Base-by-base conservation (phyloP, 1,140 invertebrate species). In the Camponotus vicinus region DNA sequence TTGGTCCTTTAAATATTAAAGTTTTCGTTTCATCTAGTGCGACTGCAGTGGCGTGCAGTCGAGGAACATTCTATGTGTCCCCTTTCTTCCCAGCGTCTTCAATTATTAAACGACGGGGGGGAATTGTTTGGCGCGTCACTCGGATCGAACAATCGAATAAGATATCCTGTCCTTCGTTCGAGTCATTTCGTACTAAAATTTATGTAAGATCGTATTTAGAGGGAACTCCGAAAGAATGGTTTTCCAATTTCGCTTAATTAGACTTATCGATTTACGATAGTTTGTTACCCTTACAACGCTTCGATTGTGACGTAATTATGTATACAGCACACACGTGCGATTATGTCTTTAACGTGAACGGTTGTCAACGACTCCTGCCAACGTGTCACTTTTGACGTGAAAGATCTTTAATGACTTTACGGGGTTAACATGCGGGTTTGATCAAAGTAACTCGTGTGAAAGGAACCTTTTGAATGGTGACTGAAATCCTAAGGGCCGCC, bases 351-450 rank as follows among this genome's bases (percentile, higher is more conserved):
- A 42, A 69, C 32, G 32, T 49, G 45, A 67, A 76, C 40, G 69
- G 18, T 34, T 73, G 55, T 83, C 69, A 83, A 83, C 79, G 37
- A 40, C 9, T 59, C 42, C 40, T 37, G 11, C 52, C 63, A 45
- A 21, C 42, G n/a, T 61, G 79, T 61, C 79, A 34, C 55, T 34
- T 40, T 45, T 42, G 64, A 69, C 67, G 69, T 89, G 75, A 89
- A 67, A 55, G 88, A 89, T 86, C 61, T 80, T 89, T 88, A 88
- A 86, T 70, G 83, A 89, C 63, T 89, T 89, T 67, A 86, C 87
- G 52, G 52, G 59, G 40, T 40, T 78, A 78, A 78, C 86, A 86
- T 89, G 88, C 88, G 88, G 88, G 78, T 83, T 67, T 78, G 78
- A 88, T 89, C 63, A 76, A 86, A 83, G 70, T 89, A 88, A 69